Conservation (phyloP, 2,888 invertebrate species). For the Lasiommata megera region DNA sequence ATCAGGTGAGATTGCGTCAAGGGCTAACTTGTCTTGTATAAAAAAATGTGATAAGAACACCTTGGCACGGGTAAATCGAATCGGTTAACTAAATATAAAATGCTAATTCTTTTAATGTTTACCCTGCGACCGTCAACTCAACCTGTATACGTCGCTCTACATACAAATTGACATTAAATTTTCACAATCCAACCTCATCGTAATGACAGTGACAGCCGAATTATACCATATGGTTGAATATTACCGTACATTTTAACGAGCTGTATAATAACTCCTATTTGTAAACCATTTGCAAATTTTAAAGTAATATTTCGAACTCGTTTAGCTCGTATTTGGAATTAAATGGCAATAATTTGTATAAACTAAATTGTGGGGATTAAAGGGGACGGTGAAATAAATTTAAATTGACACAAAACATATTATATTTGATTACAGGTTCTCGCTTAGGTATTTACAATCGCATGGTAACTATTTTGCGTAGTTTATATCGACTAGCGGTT, state of each 20-base stretch:
- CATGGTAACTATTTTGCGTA: too few relatives aligned
- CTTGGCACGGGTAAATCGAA: too few relatives aligned
- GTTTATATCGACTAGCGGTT: too few relatives aligned
- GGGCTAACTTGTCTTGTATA: too few relatives aligned
- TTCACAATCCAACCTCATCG: slow-evolving; percentile 28
- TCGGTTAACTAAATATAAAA: background rate
- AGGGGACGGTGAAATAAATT: slow-evolving; percentile 14
- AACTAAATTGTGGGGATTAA: slow-evolving; percentile 18
- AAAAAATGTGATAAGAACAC: too few relatives aligned
- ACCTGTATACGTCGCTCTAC: slow-evolving; percentile 17
- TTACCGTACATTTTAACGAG: slow-evolving; percentile 27
- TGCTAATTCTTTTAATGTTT: background rate
- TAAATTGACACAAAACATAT: too few relatives aligned
- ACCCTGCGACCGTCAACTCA: background rate
- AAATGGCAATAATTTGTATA: slow-evolving; percentile 24
- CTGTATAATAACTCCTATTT: slow-evolving; percentile 35
- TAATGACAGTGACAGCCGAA: slow-evolving; percentile 25
- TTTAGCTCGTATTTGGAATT: slow-evolving; percentile 20
- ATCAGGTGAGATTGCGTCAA: too few relatives aligned
- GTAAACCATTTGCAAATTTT: slow-evolving; percentile 33
- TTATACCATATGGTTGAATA: slow-evolving; percentile 19
- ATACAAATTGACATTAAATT: slow-evolving; percentile 31
- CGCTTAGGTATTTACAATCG: too few relatives aligned
- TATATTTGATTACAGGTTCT: too few relatives aligned
- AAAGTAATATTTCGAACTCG: slow-evolving; percentile 23